Conservation (phyloP, 2,888 invertebrate species). For the Sarcophaga variegata region DNA sequence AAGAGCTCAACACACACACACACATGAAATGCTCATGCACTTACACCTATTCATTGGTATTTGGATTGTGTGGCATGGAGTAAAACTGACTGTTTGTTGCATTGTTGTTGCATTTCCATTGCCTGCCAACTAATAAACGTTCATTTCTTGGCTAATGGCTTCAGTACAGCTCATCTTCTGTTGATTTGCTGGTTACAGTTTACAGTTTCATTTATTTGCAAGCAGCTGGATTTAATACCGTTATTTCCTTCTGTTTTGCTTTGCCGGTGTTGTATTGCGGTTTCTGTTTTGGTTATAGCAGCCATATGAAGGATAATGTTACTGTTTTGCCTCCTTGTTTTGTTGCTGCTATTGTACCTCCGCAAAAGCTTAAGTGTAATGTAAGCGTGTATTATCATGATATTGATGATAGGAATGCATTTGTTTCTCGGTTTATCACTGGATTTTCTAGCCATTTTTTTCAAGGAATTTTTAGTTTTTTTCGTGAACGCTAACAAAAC, state of each 20-base stretch:
- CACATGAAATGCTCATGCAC: too few relatives aligned
- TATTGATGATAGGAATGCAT: slow-evolving; percentile 47
- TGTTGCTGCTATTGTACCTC: neutral
- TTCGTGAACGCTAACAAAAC: neutral
- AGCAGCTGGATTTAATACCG: slow-evolving; percentile 21
- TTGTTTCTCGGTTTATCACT: slow-evolving; percentile 55
- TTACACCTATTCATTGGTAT: too few relatives aligned
- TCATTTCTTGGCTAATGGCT: too few relatives aligned
- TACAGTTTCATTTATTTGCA: slow-evolving; percentile 2
- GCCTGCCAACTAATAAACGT: too few relatives aligned
- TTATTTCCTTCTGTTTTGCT: neutral
- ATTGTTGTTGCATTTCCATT: neutral
- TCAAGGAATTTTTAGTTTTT: too few relatives aligned
- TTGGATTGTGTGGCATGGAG: too few relatives aligned
- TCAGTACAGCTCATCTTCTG: too few relatives aligned
- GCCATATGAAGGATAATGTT: slow-evolving; percentile 10
- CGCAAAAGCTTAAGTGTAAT: neutral
- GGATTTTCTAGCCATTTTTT: slow-evolving; percentile 31
- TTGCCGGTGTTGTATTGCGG: neutral
- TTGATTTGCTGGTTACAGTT: too few relatives aligned
- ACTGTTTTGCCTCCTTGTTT: neutral
- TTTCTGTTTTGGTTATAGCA: slow-evolving; percentile 4
- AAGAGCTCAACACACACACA: too few relatives aligned
- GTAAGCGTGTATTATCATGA: slow-evolving; percentile 5
- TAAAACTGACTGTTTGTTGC: too few relatives aligned